Conservation (phyloP, 2,888 invertebrate genomes). For the Eurytoma adleriae region DNA sequence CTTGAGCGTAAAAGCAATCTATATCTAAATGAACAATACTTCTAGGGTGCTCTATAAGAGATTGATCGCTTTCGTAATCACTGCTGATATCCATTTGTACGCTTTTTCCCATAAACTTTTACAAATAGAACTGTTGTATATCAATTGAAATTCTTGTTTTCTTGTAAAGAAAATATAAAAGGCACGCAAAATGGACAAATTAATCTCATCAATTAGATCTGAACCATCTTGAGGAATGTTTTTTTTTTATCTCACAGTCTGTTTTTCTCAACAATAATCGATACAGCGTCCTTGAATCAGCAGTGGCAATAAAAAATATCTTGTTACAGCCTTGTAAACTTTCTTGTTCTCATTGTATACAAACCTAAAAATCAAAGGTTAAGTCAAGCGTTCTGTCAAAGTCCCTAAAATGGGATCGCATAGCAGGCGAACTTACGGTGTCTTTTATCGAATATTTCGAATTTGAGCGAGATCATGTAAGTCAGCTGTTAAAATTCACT, state of each 20-base stretch:
- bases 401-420: not conserved
- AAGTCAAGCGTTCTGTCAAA: slow-evolving; percentile 44
- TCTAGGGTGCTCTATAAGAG: slow-evolving; percentile 78
- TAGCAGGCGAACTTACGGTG: slow-evolving; percentile 25
- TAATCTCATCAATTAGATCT: slow-evolving; percentile 23
- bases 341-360: slow-evolving; percentile 53
- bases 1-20: slow-evolving; percentile 92
- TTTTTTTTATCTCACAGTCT: slow-evolving; percentile 49
- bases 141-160: slow-evolving; percentile 12
- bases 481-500: slow-evolving; percentile 49
- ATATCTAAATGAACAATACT: slow-evolving; percentile 89
- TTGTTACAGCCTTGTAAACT: slow-evolving; percentile 52
- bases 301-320: slow-evolving; percentile 50
- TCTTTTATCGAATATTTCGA: not conserved
- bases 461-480: slow-evolving; percentile 8
- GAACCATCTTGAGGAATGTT: slow-evolving; percentile 53
- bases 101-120: slow-evolving; percentile 52
- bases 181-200: slow-evolving; percentile 38
- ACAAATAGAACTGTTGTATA: slow-evolving; percentile 22
- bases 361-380: slow-evolving; percentile 53
- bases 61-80: slow-evolving; percentile 67
- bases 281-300: slow-evolving; percentile 40
- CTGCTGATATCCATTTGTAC: slow-evolving; percentile 69
- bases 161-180: slow-evolving; percentile 44
- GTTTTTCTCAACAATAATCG: slow-evolving; percentile 48